Evolutionary conservation across 2,888 invertebrate species (phyloP), one percentile per base, ranked within the genome.

Genomic region (Ochropleura plecta): DNA sequence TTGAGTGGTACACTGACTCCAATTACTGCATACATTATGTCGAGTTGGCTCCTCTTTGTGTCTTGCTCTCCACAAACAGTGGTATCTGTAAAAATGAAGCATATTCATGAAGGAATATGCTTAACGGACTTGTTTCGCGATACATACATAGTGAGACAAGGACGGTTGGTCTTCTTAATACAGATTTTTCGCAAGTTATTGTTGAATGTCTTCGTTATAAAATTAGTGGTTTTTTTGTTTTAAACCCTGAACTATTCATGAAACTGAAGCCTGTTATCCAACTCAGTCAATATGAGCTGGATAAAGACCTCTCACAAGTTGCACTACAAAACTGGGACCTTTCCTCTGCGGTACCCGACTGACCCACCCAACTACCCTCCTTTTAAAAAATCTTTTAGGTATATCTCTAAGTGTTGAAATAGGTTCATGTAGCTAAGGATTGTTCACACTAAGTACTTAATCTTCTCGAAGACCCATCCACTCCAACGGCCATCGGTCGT

Each of bases 321-420:
- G 5, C 8, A 20, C 1, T 14, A 42, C 12, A 42, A 48, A 5
- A 57, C 12, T 42, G 5, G 0, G 9, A 9, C 40, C 6, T 40
- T 3, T 5, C 0, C 14, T n/a, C n/a, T 46, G 10, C 3, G n/a
- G 4, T 5, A 7, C 4, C 3, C 14, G 4, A 6, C 9, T 18
- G 2, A 20, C 20, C 16, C 3, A 40, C 12, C 6, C n/a, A 48
- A 30, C 30, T 30, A 30, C 30, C 30, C 30, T 30, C 30, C 40
- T 3, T 20, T 57, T 48, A 9, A 0, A 14, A 14, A 16, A 4
- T n/a, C 6, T 30, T 30, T 30, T 30, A n/a, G n/a, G n/a, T n/a
- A 30, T 30, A 30, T 30, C 30, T 30, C 30, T 30, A 30, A 30
- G 30, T 30, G 30, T 30, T 30, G 1, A 30, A 30, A 0, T 53